Percentiles rank a stretch among this genome's conserved stretches.
Conservation (phyloP, 1,140 invertebrate species). For the Euura saliciscinereae region DNA sequence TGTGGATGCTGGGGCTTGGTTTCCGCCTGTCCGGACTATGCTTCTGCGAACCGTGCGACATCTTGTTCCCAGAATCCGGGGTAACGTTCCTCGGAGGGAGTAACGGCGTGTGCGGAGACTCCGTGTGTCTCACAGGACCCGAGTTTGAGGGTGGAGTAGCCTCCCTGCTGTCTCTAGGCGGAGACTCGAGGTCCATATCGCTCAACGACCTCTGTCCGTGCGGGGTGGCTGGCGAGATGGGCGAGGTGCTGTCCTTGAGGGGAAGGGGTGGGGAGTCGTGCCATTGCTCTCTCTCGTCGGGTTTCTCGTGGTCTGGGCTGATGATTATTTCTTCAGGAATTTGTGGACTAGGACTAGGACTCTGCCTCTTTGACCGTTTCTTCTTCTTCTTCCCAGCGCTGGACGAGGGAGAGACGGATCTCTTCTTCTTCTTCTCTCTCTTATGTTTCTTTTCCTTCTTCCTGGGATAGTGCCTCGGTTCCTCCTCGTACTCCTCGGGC, state of each 20-base stretch:
- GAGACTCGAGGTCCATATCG: conserved; percentile 53
- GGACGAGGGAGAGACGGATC: conserved; percentile 52
- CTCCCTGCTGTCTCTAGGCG: conserved; percentile 44
- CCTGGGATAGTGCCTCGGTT: conserved; percentile 52
- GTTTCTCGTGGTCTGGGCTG: conserved; percentile 37
- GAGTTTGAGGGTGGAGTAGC: conserved; percentile 53
- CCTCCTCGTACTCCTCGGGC: conserved; percentile 48
- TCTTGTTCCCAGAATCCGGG: conserved; percentile 35
- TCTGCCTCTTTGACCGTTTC: conserved; percentile 68
- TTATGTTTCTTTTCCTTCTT: conserved; percentile 69
- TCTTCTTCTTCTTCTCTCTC: conserved; percentile 73
- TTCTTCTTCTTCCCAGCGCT: conserved; percentile 70
- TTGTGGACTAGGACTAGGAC: conserved; percentile 67
- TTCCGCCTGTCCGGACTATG: conserved; percentile 44
- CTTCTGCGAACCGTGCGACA: conserved; percentile 30
- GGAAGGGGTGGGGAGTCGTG: conserved; percentile 49
- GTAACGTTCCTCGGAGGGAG: conserved; percentile 60
- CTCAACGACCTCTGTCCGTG: conserved; percentile 42
- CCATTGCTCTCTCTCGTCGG: conserved; percentile 31
- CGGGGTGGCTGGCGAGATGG: conserved; percentile 67
- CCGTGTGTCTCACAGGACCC: conserved; percentile 45
- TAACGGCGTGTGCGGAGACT: conserved; percentile 65
- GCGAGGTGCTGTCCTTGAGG: conserved; percentile 58
- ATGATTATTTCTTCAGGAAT: conserved; percentile 27
- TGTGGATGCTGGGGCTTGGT: conserved; percentile 38